Percentiles rank a stretch among this genome's conserved stretches.
phyloP scores from a whole-genome alignment of 2,113 vertebrate genomes.

The Entosphenus tridentatus region DNA sequence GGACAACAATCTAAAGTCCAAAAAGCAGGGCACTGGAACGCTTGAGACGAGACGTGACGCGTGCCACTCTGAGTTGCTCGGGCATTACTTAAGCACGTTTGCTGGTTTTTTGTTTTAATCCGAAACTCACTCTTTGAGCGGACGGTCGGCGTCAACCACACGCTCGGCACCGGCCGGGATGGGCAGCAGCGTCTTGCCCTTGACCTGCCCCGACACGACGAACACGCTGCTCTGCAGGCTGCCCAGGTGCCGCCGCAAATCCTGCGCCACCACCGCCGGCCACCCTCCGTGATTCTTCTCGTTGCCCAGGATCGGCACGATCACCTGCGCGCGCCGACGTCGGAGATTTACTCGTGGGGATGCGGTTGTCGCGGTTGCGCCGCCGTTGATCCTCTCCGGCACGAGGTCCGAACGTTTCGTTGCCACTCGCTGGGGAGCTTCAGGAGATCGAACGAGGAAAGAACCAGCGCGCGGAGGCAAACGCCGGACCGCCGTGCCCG shows the following conservation, averaged over 20 bases:
- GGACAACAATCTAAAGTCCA: neutral
- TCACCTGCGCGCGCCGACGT: slow-evolving; percentile 23
- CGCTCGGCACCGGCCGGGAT: slow-evolving; percentile 32
- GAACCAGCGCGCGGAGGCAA: neutral
- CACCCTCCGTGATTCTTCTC: slow-evolving; percentile 35
- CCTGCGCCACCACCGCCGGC: slow-evolving; percentile 45
- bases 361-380: neutral
- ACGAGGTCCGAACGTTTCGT: neutral
- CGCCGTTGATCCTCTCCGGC: neutral
- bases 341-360: no score
- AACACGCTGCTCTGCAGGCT: slow-evolving; percentile 30
- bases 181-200: slow-evolving; percentile 54
- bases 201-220: slow-evolving; percentile 37
- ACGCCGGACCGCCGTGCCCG: no score
- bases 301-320: slow-evolving; percentile 44
- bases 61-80: neutral
- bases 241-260: slow-evolving; percentile 32
- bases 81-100: neutral
- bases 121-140: neutral
- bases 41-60: neutral
- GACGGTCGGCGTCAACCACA: slow-evolving; percentile 19
- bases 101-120: neutral
- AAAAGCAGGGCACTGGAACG: neutral
- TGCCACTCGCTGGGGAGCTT: neutral
- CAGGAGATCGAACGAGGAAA: neutral